Percentiles rank a stretch among this genome's conserved stretches.
Conservation (phyloP, 2,797 vertebrate genomes). For the Sebastes hubbsi region DNA sequence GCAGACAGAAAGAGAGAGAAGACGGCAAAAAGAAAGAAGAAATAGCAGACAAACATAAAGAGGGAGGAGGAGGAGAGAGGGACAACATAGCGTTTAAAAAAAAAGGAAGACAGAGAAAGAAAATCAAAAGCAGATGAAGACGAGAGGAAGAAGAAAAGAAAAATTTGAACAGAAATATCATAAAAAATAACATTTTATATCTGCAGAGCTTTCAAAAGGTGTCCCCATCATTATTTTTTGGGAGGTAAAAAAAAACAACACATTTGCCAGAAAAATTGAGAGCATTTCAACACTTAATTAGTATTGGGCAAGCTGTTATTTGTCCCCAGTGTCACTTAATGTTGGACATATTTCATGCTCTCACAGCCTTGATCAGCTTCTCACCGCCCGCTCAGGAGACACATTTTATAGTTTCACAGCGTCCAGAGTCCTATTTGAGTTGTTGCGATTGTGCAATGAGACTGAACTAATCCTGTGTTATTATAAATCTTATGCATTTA, state of each 20-base stretch:
- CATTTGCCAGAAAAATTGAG: constrained; percentile 42
- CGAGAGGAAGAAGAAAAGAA: neutral
- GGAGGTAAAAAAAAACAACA: neutral
- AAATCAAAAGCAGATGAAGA: constrained; percentile 4
- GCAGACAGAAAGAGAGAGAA: constrained; percentile 36
- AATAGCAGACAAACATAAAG: constrained; percentile 14
- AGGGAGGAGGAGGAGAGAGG: neutral
- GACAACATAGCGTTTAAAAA: constrained; percentile 4
- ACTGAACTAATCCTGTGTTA: constrained; percentile 51
- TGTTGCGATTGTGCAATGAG: constrained; percentile 36
- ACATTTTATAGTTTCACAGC: constrained; percentile 25
- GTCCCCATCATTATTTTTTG: constrained; percentile 17
- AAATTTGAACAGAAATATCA: neutral
- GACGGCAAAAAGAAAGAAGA: neutral
- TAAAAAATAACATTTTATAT: constrained; percentile 11
- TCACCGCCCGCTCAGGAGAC: constrained; percentile 12
- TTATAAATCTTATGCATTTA: constrained; percentile 63
- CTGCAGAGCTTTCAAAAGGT: constrained; percentile 45
- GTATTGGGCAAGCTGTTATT: constrained; percentile 64
- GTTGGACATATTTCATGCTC: constrained; percentile 63
- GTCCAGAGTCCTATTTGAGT: constrained; percentile 32
- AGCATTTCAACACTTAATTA: constrained; percentile 60
- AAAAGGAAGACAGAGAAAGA: neutral
- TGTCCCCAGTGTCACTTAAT: constrained; percentile 57
- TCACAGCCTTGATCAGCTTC: constrained; percentile 47